A percentile compares a stretch with the other conserved stretches of the same genome.
phyloP scores from a whole-genome alignment of 2,888 invertebrate genomes.

The Bibio marci region DNA sequence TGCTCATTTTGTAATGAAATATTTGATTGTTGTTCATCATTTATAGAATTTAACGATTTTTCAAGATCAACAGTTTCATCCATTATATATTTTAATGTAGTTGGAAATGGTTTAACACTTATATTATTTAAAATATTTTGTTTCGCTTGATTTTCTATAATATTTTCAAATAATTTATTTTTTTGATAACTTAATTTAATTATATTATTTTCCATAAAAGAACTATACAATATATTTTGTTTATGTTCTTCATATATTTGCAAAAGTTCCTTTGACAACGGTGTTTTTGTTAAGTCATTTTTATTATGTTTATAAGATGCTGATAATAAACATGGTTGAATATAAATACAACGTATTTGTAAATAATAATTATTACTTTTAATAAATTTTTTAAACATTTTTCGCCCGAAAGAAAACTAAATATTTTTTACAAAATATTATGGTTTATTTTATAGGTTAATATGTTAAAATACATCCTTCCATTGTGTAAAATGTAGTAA shows the following conservation, averaged over 20 bases:
- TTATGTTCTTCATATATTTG: conserved; percentile 1
- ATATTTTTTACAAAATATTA: no score
- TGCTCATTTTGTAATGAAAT: no score
- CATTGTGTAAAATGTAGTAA: background rate
- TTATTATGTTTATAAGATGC: background rate
- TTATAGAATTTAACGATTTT: no score
- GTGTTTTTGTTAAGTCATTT: background rate
- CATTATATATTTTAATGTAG: conserved; percentile 34
- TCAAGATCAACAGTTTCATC: conserved; percentile 16
- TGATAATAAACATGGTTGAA: no score
- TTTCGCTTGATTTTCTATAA: conserved; percentile 7
- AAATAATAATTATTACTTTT: no score
- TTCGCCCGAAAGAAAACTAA: no score
- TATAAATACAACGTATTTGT: no score
- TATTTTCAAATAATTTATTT: conserved; percentile 9
- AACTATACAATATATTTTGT: conserved; percentile 18
- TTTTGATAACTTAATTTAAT: conserved; percentile 14
- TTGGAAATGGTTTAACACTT: conserved; percentile 31
- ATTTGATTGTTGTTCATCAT: background rate
- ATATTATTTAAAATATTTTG: conserved; percentile 10
- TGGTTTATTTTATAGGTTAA: no score
- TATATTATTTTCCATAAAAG: conserved; percentile 21
- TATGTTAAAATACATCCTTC: no score
- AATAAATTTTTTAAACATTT: no score
- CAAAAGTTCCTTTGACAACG: background rate